phyloP scores from a whole-genome alignment of 2,797 vertebrate species.

The Muraenolepis orangiensis region DNA sequence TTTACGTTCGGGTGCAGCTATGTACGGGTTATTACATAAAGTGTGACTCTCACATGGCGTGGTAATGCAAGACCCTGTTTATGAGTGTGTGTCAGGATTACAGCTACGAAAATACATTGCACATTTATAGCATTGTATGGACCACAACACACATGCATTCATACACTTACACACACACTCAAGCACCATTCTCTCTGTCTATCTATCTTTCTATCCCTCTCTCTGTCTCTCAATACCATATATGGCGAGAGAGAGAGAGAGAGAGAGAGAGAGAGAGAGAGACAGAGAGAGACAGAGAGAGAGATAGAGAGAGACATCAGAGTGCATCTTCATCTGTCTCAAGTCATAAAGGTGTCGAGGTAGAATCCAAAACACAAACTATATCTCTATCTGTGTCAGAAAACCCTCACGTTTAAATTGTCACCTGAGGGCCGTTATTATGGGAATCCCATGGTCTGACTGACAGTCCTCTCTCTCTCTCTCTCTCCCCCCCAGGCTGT shows the following conservation, averaged over 20 bases:
- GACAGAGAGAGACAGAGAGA: no score
- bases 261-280: no score
- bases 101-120: slow-evolving; percentile 12
- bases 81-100: slow-evolving; percentile 36
- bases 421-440: background rate
- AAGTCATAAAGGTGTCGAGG: background rate
- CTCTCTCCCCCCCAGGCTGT: slow-evolving; percentile 49
- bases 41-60: slow-evolving; percentile 49
- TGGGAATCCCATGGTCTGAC: background rate
- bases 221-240: no score
- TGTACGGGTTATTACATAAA: slow-evolving; percentile 52
- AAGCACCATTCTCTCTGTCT: background rate
- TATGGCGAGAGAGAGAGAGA: no score
- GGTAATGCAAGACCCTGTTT: slow-evolving; percentile 38
- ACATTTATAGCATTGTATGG: no score
- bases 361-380: background rate
- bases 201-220: slow-evolving; percentile 3
- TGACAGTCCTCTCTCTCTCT: slow-evolving; percentile 14
- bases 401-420: background rate
- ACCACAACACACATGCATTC: slow-evolving; percentile 8
- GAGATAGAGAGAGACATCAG: no score
- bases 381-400: background rate
- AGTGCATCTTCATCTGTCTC: background rate
- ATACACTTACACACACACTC: background rate
- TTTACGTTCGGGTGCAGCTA: slow-evolving; percentile 41